phyloP scores from a whole-genome alignment of 2,888 invertebrate species.

The Sympetrum striolatum region DNA sequence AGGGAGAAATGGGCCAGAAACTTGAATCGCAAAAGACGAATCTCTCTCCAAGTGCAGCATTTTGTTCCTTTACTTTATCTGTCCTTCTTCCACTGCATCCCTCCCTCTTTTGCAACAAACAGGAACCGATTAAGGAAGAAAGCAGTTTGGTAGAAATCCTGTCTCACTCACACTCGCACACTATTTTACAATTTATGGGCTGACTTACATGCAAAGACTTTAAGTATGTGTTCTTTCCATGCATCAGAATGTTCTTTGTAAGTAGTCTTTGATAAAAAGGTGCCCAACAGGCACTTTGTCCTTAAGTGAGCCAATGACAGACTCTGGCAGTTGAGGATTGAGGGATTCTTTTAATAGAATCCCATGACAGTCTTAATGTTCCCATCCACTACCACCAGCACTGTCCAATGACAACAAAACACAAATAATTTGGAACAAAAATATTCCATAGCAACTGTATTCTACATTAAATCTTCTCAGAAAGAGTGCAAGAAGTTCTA shows the following conservation, averaged over 20 bases:
- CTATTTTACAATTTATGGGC: not conserved
- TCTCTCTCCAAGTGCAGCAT: not conserved
- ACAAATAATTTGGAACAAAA: not conserved
- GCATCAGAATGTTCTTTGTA: not conserved
- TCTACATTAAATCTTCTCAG: not conserved
- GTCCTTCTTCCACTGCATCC: not conserved
- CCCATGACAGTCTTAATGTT: not conserved
- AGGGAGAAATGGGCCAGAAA: not conserved
- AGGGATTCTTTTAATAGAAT: not conserved
- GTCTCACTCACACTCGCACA: not conserved
- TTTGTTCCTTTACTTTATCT: not conserved
- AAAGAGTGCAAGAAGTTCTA: constrained; percentile 54
- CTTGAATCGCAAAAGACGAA: not conserved
- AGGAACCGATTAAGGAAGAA: constrained; percentile 42
- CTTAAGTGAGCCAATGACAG: not conserved
- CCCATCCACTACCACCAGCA: not conserved
- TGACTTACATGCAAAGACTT: not conserved
- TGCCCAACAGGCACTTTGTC: constrained; percentile 24
- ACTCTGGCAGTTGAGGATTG: constrained; percentile 39
- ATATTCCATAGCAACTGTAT: not conserved
- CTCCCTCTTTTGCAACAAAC: not conserved
- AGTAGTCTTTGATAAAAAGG: not conserved
- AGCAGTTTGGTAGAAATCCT: constrained; percentile 31
- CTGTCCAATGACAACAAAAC: not conserved
- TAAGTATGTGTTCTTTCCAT: not conserved